Evolutionary conservation across 2,888 invertebrate species (phyloP).

Genomic region (Pollenia griseotomentosa): DNA sequence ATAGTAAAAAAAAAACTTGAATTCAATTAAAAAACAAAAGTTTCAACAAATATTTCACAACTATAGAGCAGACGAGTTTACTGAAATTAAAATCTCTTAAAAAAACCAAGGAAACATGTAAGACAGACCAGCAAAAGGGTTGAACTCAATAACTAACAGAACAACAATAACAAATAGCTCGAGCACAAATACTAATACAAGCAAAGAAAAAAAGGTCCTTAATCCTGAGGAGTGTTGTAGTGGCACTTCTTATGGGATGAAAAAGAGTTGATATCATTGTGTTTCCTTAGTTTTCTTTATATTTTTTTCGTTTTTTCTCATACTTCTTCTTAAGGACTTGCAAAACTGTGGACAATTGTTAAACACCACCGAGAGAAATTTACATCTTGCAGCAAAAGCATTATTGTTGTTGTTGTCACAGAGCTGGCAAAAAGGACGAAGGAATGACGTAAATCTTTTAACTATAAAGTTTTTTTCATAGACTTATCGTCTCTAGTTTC

Average conservation of each 20-base stretch:
- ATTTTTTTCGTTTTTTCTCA: constrained; percentile 56
- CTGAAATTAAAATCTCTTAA: constrained; percentile 30
- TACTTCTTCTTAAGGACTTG: neutral
- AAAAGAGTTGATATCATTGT: constrained; percentile 16
- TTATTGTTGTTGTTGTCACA: neutral
- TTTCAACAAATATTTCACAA: constrained; percentile 58
- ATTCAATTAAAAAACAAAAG: constrained; percentile 77
- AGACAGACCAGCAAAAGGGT: constrained; percentile 69
- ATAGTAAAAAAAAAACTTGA: constrained; percentile 70
- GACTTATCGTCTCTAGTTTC: constrained; percentile 52
- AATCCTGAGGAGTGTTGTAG: constrained; percentile 33
- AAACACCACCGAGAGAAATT: constrained; percentile 39
- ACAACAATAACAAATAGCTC: constrained; percentile 22
- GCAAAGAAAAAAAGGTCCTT: constrained; percentile 24
- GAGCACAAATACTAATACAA: constrained; percentile 6
- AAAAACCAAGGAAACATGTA: constrained; percentile 45
- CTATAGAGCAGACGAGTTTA: constrained; percentile 17
- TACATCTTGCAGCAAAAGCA: constrained; percentile 5
- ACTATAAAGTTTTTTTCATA: constrained; percentile 46
- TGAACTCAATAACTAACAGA: constrained; percentile 49
- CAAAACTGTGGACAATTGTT: constrained; percentile 29
- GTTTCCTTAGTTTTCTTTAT: constrained; percentile 55
- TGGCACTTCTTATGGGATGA: constrained; percentile 39
- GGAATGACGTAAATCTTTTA: constrained; percentile 17
- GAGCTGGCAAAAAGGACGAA: neutral